Evolutionary conservation across 2,888 invertebrate genomes (phyloP).

Genomic region (Andrena camellia): DNA sequence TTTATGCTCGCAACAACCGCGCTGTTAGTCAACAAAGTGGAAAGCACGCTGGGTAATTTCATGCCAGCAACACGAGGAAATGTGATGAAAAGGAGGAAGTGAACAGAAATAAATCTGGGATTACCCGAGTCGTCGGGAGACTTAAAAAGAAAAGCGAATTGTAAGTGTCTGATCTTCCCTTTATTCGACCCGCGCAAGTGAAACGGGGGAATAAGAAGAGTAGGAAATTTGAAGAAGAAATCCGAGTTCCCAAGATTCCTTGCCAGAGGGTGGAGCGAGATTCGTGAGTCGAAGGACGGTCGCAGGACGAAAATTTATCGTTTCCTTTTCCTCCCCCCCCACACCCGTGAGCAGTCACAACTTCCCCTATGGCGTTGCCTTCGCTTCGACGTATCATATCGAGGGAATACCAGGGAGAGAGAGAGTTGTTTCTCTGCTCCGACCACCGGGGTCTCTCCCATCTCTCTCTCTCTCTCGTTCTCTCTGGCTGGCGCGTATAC

Average conservation of each 20-base stretch:
- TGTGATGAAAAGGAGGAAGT: conserved; percentile 6
- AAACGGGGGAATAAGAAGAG: no score
- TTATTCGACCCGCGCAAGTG: no score
- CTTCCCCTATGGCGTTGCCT: conserved; percentile 24
- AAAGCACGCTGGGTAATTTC: background rate
- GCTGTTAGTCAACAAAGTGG: background rate
- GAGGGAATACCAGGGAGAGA: conserved; percentile 24
- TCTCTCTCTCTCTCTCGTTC: conserved; percentile 3
- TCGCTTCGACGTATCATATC: conserved; percentile 20
- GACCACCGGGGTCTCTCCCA: conserved; percentile 44
- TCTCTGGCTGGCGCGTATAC: conserved; percentile 25
- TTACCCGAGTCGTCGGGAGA: no score
- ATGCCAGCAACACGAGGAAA: background rate
- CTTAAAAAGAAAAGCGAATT: no score
- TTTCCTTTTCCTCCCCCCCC: conserved; percentile 9
- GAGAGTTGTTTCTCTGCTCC: conserved; percentile 32
- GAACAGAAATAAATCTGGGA: no score
- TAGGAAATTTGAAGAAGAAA: background rate
- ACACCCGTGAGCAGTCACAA: conserved; percentile 26
- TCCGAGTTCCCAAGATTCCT: background rate
- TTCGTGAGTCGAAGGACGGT: background rate
- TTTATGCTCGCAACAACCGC: background rate
- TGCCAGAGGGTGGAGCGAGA: background rate
- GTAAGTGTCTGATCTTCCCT: no score
- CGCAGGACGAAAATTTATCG: conserved; percentile 30